Conservation (phyloP, 2,113 vertebrate genomes). For the Ondatra zibethicus region DNA sequence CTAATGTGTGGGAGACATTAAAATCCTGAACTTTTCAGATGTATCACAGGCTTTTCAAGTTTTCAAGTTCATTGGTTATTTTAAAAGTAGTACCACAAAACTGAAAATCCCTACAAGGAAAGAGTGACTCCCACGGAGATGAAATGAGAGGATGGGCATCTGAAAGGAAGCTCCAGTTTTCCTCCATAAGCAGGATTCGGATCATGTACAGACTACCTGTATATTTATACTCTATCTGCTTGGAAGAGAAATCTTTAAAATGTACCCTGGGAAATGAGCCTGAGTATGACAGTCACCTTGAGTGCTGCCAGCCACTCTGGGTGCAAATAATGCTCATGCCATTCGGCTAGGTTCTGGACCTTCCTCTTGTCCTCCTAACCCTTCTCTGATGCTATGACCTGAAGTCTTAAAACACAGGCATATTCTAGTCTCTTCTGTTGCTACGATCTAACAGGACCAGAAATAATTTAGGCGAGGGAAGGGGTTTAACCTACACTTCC, state of each 20-base stretch:
- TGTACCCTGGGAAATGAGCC: neutral
- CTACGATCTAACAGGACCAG: neutral
- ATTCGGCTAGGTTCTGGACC: too few relatives aligned
- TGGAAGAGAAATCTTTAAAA: neutral
- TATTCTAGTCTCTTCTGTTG: neutral
- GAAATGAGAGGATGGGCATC: neutral
- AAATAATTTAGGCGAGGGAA: neutral
- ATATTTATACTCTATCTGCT: neutral
- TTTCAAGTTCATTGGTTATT: slow-evolving; percentile 12
- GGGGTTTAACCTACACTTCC: neutral
- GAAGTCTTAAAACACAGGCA: neutral
- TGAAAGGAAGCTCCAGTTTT: neutral
- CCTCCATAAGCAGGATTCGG: neutral
- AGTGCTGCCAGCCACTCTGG: neutral
- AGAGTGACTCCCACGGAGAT: neutral
- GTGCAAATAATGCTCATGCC: fast-evolving
- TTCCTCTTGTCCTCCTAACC: neutral
- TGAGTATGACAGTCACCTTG: neutral
- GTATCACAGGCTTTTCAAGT: neutral
- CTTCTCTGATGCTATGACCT: fast-evolving
- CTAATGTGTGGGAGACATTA: neutral
- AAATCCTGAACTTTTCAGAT: slow-evolving; percentile 16
- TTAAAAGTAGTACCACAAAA: slow-evolving; percentile 51
- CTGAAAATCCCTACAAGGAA: neutral
- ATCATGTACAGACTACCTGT: neutral